Conservation (phyloP, 2,113 vertebrate species). For the Heptranchias perlo region DNA sequence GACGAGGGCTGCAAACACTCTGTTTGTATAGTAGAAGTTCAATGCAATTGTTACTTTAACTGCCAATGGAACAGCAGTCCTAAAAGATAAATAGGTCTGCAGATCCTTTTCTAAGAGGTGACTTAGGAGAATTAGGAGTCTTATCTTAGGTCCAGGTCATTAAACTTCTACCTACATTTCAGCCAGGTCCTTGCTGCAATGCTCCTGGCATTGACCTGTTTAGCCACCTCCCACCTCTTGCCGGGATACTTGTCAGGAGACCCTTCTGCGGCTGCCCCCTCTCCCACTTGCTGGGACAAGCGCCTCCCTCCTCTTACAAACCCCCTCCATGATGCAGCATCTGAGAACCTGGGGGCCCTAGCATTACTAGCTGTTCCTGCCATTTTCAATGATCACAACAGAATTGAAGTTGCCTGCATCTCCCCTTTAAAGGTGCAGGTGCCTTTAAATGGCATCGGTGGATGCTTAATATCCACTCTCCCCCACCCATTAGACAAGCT, state of each 20-base stretch:
- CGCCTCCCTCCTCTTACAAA: not conserved
- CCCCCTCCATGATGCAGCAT: not conserved
- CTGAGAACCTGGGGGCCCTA: not conserved
- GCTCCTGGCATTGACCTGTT: not conserved
- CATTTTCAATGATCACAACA: not conserved
- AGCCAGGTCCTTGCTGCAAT: not conserved
- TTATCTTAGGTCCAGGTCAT: not conserved
- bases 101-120: not conserved
- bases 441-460: not conserved
- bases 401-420: not conserved
- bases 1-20: not conserved
- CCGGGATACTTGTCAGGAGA: not conserved
- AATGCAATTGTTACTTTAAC: not conserved
- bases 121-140: not conserved
- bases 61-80: not conserved
- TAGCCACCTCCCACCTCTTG: not conserved
- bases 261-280: not conserved
- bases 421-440: not conserved
- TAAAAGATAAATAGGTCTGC: not conserved
- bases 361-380: not conserved
- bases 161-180: not conserved
- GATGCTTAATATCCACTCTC: not conserved
- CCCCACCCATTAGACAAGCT: not conserved
- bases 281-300: not conserved
- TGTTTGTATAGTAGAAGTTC: not conserved